Evolutionary conservation across 2,797 vertebrate genomes (phyloP), one percentile per base, ranked within the genome.

Genomic region (Epinephelus awoara): DNA sequence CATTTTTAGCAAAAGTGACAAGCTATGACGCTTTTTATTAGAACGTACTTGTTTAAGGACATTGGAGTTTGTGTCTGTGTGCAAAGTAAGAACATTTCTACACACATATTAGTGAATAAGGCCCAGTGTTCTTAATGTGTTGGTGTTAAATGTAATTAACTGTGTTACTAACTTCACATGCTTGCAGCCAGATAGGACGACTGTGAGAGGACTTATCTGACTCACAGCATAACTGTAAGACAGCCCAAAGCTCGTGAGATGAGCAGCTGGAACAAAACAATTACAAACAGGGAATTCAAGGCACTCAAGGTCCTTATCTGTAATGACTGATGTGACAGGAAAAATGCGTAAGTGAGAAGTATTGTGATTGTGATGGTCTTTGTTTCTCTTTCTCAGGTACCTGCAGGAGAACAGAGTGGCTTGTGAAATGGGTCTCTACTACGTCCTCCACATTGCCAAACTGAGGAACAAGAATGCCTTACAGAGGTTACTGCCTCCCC

Each of bases 401-500:
- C 88, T 99, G 70, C 97, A 96, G 93, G 97, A 99, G 74, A 98
- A 99, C 94, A 93, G 97, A 68, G 96, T 98, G 85, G 98, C 98
- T 14, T 99, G 98, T 86, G 98, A 99, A 90, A 96, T 99, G 80
- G 98, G 98, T 13, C 96, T 99, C 0, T 99, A 99, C 88, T 99
- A 99, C 1, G 92, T 98, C 3, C 96, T 99, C 51, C 98, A 99
- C 88, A 96, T 99, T 29, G 97, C 97, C 50, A 99, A 98, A 82
- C 96, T 96, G 91, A 95, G 98, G 91, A 99, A 99, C 91, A 98
- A 96, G 91, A 99, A 99, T 2, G 97, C 97, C 12, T 92, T 99
- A 13, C 97, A 98, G 38, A 96, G 98, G 72, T 89, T 99, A 13
- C 94, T 99, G 4, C 98, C 98, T 0, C 94, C 96, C 0, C 91